A percentile compares a stretch with the other conserved stretches of the same genome.
phyloP scores from a whole-genome alignment of 37 sponge, comb jelly and placozoan species.

The Chondrosia reniformis region DNA sequence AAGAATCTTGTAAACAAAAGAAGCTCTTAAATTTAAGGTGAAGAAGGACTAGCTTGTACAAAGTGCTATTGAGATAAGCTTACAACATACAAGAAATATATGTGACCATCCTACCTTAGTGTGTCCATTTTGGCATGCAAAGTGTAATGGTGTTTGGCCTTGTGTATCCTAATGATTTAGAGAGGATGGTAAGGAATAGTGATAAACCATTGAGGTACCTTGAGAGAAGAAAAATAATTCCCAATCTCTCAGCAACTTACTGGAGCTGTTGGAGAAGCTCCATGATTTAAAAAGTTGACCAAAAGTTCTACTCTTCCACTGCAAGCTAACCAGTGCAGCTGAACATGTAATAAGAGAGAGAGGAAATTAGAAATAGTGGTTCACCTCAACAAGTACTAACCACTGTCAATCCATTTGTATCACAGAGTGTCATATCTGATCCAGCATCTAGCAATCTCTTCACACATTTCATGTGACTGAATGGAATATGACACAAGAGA shows the following conservation, averaged over 20 bases:
- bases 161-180: constrained; percentile 63
- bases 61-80: too few relatives aligned
- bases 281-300: constrained; percentile 57
- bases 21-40: too few relatives aligned
- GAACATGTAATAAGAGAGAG: background rate
- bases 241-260: too few relatives aligned
- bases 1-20: too few relatives aligned
- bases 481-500: too few relatives aligned
- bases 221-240: too few relatives aligned
- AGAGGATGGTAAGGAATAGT: too few relatives aligned
- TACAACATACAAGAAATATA: background rate
- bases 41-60: too few relatives aligned
- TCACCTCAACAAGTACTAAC: constrained; percentile 24
- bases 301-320: constrained; percentile 86
- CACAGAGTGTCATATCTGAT: constrained; percentile 76
- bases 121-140: constrained; percentile 90
- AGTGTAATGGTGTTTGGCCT: constrained; percentile 86
- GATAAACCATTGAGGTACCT: too few relatives aligned
- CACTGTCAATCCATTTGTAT: constrained; percentile 84
- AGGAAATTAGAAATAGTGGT: background rate
- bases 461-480: constrained; percentile 82
- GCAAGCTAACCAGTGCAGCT: constrained; percentile 95
- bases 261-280: constrained; percentile 72
- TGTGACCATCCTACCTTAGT: constrained; percentile 41
- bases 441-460: constrained; percentile 82